Evolutionary conservation across 2,888 invertebrate species (phyloP).

Genomic region (Euclidia mi): DNA sequence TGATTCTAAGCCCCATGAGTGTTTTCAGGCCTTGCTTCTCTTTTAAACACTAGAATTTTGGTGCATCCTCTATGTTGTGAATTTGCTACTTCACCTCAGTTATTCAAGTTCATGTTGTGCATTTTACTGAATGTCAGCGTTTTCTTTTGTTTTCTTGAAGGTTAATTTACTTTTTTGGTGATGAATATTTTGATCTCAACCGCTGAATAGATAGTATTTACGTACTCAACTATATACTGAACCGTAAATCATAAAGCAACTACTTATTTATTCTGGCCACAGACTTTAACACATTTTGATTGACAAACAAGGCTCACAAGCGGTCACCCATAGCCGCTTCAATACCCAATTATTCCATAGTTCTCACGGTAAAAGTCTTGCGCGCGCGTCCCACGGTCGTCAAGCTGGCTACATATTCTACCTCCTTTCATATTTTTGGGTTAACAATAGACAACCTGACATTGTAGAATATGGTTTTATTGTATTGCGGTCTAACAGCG

Average conservation of each 20-base stretch:
- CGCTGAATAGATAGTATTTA: too few relatives aligned
- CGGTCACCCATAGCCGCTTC: neutral
- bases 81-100: too few relatives aligned
- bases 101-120: too few relatives aligned
- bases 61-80: too few relatives aligned
- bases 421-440: slow-evolving; percentile 41
- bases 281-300: neutral
- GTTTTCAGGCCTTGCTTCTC: too few relatives aligned
- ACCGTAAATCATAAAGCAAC: slow-evolving; percentile 14
- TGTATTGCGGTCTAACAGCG: neutral
- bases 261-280: slow-evolving; percentile 13
- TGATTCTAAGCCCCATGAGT: too few relatives aligned
- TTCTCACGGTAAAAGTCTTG: slow-evolving; percentile 70
- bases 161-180: too few relatives aligned
- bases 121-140: too few relatives aligned
- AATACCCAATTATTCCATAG: slow-evolving; percentile 30
- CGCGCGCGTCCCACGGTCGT: slow-evolving; percentile 64
- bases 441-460: slow-evolving; percentile 25
- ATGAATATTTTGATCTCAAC: too few relatives aligned
- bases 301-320: neutral
- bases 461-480: slow-evolving; percentile 8
- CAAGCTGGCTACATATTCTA: slow-evolving; percentile 37
- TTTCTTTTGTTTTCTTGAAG: too few relatives aligned
- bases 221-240: too few relatives aligned
- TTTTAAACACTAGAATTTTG: too few relatives aligned